Evolutionary conservation across 2,113 vertebrate genomes (phyloP), one percentile per base, ranked within the genome.

Genomic region (Cettia cetti): DNA sequence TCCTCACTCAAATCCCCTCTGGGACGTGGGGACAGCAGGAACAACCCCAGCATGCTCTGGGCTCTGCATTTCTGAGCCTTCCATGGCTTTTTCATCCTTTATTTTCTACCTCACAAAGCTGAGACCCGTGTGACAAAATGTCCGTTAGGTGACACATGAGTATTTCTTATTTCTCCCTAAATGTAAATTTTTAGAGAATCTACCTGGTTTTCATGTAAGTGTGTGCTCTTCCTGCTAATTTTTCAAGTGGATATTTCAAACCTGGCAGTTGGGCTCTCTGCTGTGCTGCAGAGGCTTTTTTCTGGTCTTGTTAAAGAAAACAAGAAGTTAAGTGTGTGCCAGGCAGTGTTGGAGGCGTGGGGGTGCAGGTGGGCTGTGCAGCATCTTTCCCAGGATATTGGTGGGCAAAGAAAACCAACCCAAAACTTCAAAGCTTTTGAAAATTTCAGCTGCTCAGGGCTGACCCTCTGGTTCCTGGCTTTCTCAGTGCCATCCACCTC

Each of bases 81-180:
- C 10, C 0, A 0, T 13, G 31, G 3, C 1, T 39, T 57, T 83
- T 28, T 75, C 3, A 9, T 30, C 2, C 6, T 11, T 42, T 22
- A 6, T 37, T 22, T 35, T 54, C 22, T 26, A 1, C 60, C 49
- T 81, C 75, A 21, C n/a, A 23, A 60, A 70, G 56, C 37, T 61
- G 50, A 22, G 35, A 64, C 35, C 19, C 1, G 5, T 13, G 14
- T 11, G 44, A 47, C 24, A 13, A 37, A 71, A 10, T 1, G 8
- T 15, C 39, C 2, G 0, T 15, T 23, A 59, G 52, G 33, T 53
- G 53, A 40, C 53, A 68, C 49, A 12, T 20, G 1, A 4, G 0
- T 13, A 3, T 66, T 78, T 50, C 44, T 47, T 13, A 3, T 66
- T 78, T 50, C 44, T 47, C 54, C 31, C 13, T 7, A 47, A 50